A percentile compares a stretch with the other conserved stretches of the same genome.
Evolutionary conservation across 53 echinoderm and acorn worm genomes (phyloP).

Genomic region (Temnopleurus reevesii): DNA sequence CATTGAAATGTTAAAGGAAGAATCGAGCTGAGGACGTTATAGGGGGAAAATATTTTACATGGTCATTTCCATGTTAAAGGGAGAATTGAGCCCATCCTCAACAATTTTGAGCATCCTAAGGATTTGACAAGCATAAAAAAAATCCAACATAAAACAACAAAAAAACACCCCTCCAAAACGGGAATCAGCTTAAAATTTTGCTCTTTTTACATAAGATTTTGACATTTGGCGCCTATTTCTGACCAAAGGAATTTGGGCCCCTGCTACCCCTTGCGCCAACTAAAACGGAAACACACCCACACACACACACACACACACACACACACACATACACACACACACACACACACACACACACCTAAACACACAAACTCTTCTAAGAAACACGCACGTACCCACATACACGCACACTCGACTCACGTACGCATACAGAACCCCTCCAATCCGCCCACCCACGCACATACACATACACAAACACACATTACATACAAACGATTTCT

Average conservation of each 20-base stretch:
- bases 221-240: no score
- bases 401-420: neutral
- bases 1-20: conserved; percentile 7
- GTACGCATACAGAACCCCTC: neutral
- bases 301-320: neutral
- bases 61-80: no score
- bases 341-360: neutral
- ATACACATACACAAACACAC: neutral
- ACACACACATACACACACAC: neutral
- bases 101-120: no score
- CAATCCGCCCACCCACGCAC: neutral
- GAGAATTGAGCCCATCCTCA: no score
- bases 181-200: no score
- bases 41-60: no score
- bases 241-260: no score
- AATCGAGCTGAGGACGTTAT: no score
- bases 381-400: neutral
- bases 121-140: no score
- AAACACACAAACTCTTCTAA: neutral
- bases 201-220: no score
- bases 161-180: no score
- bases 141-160: no score
- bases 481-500: conserved; percentile 10
- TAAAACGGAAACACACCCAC: neutral
- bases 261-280: neutral